Conservation (phyloP, 2,797 vertebrate species). For the Buceros bicornis region DNA sequence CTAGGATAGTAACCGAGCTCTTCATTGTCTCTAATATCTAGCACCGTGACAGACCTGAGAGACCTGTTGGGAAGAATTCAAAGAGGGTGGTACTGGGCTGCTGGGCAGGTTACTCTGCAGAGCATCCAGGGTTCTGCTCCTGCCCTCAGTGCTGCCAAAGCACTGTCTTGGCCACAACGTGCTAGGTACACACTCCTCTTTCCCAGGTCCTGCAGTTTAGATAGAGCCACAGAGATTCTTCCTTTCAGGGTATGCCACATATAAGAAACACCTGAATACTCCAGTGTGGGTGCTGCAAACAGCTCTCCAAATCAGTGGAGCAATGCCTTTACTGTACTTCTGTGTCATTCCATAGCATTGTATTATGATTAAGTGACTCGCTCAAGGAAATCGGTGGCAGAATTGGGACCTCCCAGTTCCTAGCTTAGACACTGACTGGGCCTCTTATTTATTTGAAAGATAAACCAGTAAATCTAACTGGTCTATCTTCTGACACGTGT, state of each 20-base stretch:
- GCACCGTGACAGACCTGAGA: background rate
- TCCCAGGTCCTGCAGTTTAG: background rate
- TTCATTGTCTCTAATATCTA: background rate
- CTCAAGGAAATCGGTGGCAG: background rate
- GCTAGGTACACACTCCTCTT: background rate
- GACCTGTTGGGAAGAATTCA: background rate
- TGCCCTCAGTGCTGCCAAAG: background rate
- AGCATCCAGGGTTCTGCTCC: background rate
- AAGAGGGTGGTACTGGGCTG: background rate
- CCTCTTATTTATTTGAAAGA: background rate
- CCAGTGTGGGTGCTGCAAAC: background rate
- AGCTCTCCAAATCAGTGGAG: background rate
- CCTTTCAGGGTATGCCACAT: background rate
- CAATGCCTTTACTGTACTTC: background rate
- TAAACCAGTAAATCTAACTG: background rate
- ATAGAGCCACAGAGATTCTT: background rate
- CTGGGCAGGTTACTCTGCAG: background rate
- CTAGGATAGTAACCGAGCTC: background rate
- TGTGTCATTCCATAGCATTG: background rate
- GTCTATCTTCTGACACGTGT: accelerated
- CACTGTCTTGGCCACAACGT: background rate
- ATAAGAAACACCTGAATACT: background rate
- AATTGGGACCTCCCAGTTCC: background rate
- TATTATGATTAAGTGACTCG: background rate
- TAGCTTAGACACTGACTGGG: background rate